A percentile compares a stretch with the other conserved stretches of the same genome.
Conservation (phyloP, 2,113 vertebrate species). For the Trogon surrucura region DNA sequence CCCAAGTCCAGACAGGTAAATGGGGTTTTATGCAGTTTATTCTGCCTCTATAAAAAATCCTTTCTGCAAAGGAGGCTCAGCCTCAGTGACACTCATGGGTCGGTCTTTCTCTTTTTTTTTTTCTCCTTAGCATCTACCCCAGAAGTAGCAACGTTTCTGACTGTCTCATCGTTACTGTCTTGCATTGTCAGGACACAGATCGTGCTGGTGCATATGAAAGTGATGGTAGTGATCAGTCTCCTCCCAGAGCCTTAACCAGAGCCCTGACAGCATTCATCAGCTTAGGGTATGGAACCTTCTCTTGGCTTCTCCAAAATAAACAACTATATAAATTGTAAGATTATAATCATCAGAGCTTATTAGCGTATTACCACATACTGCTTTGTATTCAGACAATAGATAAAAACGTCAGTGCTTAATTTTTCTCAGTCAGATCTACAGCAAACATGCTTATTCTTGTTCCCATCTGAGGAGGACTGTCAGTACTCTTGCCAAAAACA, state of each 20-base stretch:
- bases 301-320: conserved; percentile 51
- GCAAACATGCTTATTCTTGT: conserved; percentile 39
- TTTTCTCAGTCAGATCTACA: neutral
- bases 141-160: neutral
- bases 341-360: conserved; percentile 39
- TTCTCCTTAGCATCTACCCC: neutral
- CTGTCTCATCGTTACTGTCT: neutral
- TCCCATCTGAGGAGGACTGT: neutral
- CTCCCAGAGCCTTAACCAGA: neutral
- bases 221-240: neutral
- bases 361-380: conserved; percentile 49
- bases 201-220: neutral
- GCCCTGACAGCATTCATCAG: neutral
- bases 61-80: neutral
- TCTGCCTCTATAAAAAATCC: neutral
- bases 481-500: conserved; percentile 47
- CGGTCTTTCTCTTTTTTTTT: neutral
- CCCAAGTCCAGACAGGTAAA: neutral
- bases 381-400: conserved; percentile 64
- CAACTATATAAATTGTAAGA: conserved; percentile 36
- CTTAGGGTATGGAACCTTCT: neutral
- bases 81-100: neutral
- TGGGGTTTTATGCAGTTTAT: neutral
- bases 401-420: neutral
- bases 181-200: neutral